Conservation (phyloP, 1,140 invertebrate species). For the Coenobita brevimanus region DNA sequence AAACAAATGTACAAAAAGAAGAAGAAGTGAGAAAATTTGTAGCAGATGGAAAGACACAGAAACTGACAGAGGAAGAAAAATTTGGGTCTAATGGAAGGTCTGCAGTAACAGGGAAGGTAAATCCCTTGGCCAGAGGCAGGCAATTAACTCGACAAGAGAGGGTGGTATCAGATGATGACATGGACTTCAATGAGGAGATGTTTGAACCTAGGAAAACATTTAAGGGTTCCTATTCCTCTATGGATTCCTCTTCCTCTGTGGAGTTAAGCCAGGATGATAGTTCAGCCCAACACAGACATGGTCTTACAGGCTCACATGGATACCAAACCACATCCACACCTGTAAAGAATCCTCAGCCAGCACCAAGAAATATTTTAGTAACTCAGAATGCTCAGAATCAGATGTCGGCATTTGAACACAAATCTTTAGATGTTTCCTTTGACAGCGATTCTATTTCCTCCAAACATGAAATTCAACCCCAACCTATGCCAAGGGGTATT, state of each 20-base stretch:
- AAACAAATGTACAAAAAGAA: conserved; percentile 19
- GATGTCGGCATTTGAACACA: not conserved
- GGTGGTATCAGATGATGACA: conserved; percentile 26
- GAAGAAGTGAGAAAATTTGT: conserved; percentile 16
- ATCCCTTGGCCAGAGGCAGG: conserved; percentile 23
- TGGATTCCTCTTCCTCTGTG: not conserved
- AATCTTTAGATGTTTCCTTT: not conserved
- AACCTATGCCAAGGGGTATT: not conserved
- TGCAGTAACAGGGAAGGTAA: not conserved
- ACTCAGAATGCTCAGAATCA: no score
- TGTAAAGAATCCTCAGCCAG: not conserved
- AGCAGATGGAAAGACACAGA: conserved; percentile 48
- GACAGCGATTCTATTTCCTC: not conserved
- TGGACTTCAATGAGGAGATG: conserved; percentile 47
- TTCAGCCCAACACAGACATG: conserved; percentile 3
- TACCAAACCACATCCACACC: not conserved
- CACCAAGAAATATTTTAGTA: not conserved
- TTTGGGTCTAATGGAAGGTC: conserved; percentile 13
- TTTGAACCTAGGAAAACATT: conserved; percentile 32
- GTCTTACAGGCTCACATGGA: not conserved
- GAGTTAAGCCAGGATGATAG: not conserved
- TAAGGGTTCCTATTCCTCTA: not conserved
- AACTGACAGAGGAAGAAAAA: conserved; percentile 16
- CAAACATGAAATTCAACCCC: not conserved
- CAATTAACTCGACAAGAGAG: not conserved